Conservation (phyloP, 1,140 invertebrate genomes). For the Solenopsis fugax region DNA sequence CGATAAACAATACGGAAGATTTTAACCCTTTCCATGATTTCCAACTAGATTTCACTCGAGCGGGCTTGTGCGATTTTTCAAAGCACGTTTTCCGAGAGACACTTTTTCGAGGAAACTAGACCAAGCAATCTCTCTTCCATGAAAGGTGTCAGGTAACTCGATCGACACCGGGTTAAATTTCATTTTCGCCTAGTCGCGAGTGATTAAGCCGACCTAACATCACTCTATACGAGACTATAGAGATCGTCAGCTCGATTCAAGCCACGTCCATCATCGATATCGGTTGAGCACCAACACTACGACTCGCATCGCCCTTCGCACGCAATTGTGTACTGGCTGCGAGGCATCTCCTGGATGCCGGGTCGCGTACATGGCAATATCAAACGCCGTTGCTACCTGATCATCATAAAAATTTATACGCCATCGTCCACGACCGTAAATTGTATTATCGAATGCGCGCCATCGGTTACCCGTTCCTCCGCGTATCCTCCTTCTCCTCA, state of each 20-base stretch:
- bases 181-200: slow-evolving; percentile 41
- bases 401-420: slow-evolving; percentile 86
- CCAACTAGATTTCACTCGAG: not conserved
- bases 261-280: slow-evolving; percentile 72
- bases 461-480: slow-evolving; percentile 74
- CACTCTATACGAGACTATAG: slow-evolving; percentile 19
- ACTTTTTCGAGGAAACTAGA: not conserved
- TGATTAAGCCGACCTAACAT: slow-evolving; percentile 41
- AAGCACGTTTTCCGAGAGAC: not conserved
- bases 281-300: slow-evolving; percentile 49
- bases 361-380: slow-evolving; percentile 76
- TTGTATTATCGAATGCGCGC: slow-evolving; percentile 85
- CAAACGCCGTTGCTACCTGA: slow-evolving; percentile 81
- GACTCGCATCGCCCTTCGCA: slow-evolving; percentile 58
- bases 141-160: slow-evolving; percentile 11
- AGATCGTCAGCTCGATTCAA: slow-evolving; percentile 81
- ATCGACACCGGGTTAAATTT: slow-evolving; percentile 46
- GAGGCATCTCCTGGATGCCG: slow-evolving; percentile 49
- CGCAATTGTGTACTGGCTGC: slow-evolving; percentile 77
- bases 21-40: not conserved
- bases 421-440: slow-evolving; percentile 83
- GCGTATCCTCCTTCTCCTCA: slow-evolving; percentile 11
- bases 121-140: slow-evolving; percentile 1
- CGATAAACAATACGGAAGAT: not conserved
- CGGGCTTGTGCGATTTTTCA: not conserved